Base-by-base conservation (phyloP, 1,140 invertebrate species). In the Teleopsis dalmanni region DNA sequence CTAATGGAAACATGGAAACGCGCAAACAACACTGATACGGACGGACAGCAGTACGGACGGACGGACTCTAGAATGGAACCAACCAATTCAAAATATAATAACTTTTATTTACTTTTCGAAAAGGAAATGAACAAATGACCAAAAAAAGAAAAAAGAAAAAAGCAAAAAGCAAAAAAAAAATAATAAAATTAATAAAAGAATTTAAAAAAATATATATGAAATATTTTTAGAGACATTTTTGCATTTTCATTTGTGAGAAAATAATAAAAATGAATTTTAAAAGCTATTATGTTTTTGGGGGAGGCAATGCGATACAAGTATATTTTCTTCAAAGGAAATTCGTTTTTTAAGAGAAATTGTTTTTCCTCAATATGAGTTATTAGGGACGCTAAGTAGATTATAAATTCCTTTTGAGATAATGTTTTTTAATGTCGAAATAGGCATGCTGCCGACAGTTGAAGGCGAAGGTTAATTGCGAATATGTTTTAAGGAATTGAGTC, bases 1-100 rank as follows among this genome's bases (percentile, higher is more conserved):
- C 27, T 43, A 43, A 31, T 43, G 41, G 18, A 25, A 21, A 43
- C n/a, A n/a, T n/a, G n/a, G n/a, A n/a, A n/a, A n/a, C n/a, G n/a
- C n/a, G n/a, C n/a, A n/a, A n/a, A n/a, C n/a, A n/a, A n/a, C n/a
- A n/a, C n/a, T n/a, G n/a, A n/a, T n/a, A n/a, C n/a, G n/a, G n/a
- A n/a, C n/a, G n/a, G n/a, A n/a, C n/a, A n/a, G n/a, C n/a, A n/a
- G n/a, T n/a, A n/a, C n/a, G n/a, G n/a, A n/a, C n/a, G n/a, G n/a
- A n/a, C n/a, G n/a, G n/a, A n/a, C n/a, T n/a, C n/a, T n/a, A n/a
- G n/a, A n/a, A n/a, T n/a, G n/a, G n/a, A n/a, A n/a, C n/a, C n/a
- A n/a, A n/a, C n/a, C n/a, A n/a, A n/a, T n/a, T n/a, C n/a, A n/a
- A n/a, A n/a, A n/a, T n/a, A n/a, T n/a, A n/a, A n/a, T n/a, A 13